Conservation (phyloP, 2,113 vertebrate genomes). For the Hippocampus mohnikei region DNA sequence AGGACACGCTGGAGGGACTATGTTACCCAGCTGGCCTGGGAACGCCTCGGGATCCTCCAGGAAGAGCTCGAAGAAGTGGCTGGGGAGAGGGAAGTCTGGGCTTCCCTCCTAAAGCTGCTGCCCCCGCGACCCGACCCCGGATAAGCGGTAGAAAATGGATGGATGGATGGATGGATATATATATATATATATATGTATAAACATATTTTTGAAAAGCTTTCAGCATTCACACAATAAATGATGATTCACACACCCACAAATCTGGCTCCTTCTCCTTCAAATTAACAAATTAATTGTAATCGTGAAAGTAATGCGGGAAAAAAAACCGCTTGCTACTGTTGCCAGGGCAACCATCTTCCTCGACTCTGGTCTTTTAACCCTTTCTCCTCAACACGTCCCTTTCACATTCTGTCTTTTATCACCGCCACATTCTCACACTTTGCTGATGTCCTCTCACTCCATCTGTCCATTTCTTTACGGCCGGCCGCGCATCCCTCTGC, state of each 20-base stretch:
- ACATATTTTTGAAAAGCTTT: no score
- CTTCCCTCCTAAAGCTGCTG: no score
- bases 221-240: not conserved
- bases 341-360: slow-evolving; percentile 64
- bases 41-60: no score
- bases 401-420: slow-evolving; percentile 65
- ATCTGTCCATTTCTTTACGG: slow-evolving; percentile 57
- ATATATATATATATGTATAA: no score
- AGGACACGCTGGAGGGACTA: no score
- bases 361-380: slow-evolving; percentile 58
- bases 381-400: slow-evolving; percentile 56
- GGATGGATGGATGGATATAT: no score
- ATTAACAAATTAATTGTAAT: not conserved
- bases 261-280: no score
- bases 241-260: not conserved
- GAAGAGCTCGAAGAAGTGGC: no score
- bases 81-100: no score
- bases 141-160: no score
- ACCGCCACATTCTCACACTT: slow-evolving; percentile 55
- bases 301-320: not conserved
- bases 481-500: slow-evolving; percentile 29
- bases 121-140: no score
- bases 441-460: slow-evolving; percentile 65
- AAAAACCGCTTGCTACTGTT: slow-evolving; percentile 65
- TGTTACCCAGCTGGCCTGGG: no score